Conservation (phyloP, 2,797 vertebrate species). For the Prionace glauca region DNA sequence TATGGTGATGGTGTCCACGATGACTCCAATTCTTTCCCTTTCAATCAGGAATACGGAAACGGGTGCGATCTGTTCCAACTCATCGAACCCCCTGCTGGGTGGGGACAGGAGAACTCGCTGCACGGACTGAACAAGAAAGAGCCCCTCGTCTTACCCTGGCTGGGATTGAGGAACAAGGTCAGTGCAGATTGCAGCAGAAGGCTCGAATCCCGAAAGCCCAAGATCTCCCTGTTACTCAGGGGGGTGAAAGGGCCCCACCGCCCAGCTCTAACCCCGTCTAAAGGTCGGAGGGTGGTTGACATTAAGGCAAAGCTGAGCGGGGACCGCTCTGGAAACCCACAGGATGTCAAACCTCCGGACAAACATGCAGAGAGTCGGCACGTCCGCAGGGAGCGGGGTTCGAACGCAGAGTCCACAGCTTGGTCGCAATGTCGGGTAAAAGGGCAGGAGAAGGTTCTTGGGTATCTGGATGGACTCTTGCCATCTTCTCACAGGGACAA, state of each 20-base stretch:
- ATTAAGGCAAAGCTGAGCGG: neutral
- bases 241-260: neutral
- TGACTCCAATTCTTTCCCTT: neutral
- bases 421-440: neutral
- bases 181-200: neutral
- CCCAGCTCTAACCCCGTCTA: too few relatives aligned
- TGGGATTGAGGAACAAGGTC: neutral
- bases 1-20: fast-evolving
- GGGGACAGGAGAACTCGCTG: neutral
- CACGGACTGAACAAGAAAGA: neutral
- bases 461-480: neutral
- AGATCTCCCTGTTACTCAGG: neutral
- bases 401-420: neutral
- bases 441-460: neutral
- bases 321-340: neutral
- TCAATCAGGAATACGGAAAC: neutral
- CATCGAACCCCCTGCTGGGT: neutral
- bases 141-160: neutral
- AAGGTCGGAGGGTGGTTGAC: neutral
- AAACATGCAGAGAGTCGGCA: neutral
- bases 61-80: neutral
- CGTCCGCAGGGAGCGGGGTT: neutral
- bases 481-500: too few relatives aligned
- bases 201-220: neutral
- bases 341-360: neutral